phyloP scores from a whole-genome alignment of 2,888 invertebrate genomes.

The Shargacucullia verbasci region DNA sequence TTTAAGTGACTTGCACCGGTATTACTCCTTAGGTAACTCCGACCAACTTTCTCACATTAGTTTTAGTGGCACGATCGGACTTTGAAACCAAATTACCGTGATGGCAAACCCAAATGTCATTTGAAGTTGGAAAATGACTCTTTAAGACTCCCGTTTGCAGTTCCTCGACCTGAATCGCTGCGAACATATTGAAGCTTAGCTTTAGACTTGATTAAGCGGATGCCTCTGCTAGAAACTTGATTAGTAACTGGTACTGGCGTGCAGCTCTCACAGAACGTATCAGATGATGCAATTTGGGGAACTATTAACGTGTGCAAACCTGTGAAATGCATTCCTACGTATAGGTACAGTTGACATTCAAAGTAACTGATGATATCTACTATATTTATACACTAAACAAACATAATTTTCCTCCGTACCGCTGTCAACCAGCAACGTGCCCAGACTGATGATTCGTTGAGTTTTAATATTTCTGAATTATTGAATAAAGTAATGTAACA shows the following conservation, averaged over 20 bases:
- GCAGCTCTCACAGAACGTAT: background rate
- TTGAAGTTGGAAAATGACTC: conserved; percentile 38
- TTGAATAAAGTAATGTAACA: no score
- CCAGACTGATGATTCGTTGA: no score
- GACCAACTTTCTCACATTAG: conserved; percentile 16
- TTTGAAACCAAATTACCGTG: conserved; percentile 10
- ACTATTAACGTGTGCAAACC: no score
- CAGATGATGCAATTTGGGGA: conserved; percentile 2
- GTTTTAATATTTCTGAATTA: no score
- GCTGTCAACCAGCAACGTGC: no score
- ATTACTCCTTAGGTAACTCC: conserved; percentile 18
- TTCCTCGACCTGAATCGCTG: conserved; percentile 15
- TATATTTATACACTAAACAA: no score
- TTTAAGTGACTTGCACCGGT: conserved; percentile 16
- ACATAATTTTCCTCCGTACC: no score
- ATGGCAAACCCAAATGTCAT: conserved; percentile 11
- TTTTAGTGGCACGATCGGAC: conserved; percentile 10
- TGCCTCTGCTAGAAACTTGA: conserved; percentile 12
- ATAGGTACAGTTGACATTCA: no score
- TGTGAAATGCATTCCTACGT: no score
- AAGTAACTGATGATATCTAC: no score
- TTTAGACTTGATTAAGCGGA: conserved; percentile 14
- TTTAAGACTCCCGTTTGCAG: conserved; percentile 27
- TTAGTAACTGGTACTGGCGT: conserved; percentile 16
- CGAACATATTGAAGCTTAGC: conserved; percentile 24